Base-by-base conservation (phyloP, 2,797 vertebrate genomes). In the Trachops cirrhosus region DNA sequence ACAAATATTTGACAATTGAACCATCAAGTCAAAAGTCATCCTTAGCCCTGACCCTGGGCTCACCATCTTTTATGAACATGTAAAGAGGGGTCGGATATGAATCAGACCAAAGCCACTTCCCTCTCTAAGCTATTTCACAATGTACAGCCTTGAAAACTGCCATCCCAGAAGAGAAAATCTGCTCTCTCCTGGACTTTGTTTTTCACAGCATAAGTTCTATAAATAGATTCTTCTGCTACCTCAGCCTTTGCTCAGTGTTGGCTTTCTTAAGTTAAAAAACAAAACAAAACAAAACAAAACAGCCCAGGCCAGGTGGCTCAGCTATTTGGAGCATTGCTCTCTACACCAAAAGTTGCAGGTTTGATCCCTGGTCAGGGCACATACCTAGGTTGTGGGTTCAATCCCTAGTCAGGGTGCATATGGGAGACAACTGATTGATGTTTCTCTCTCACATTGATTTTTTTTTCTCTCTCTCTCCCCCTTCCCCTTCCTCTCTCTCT, bases 111-210 rank as follows among this genome's bases (percentile, higher is more conserved):
- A 37, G 39, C 19, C n/a, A 39, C 71, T 88, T 97, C 89, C 80
- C 95, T 86, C 90, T 91, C 79, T 44, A 92, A 75, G 52, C 34
- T 83, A 8, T 93, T 94, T 93, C 83, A 93, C 59, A 97, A 84
- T 9, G 26, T 37, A 86, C 50, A 73, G 39, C 83, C 77, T 87
- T 91, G 46, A 62, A 95, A 95, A 95, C 0, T 74, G 86, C 79
- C 70, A 87, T 70, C 44, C 67, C 67, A 83, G 9, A 77, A 78
- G 70, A 88, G 54, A 94, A 85, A 91, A 83, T 34, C 78, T 94
- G 10, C 70, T 67, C 71, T 83, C 59, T 19, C 46, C 67, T 37
- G 59, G 44, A 44, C n/a, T 89, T 41, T 74, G 82, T 82, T 91
- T 93, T 95, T 92, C 48, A 89, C 52, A 78, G 37, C 7, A 24